phyloP scores from a whole-genome alignment of 2,888 invertebrate species.

The Nasonia oneida region DNA sequence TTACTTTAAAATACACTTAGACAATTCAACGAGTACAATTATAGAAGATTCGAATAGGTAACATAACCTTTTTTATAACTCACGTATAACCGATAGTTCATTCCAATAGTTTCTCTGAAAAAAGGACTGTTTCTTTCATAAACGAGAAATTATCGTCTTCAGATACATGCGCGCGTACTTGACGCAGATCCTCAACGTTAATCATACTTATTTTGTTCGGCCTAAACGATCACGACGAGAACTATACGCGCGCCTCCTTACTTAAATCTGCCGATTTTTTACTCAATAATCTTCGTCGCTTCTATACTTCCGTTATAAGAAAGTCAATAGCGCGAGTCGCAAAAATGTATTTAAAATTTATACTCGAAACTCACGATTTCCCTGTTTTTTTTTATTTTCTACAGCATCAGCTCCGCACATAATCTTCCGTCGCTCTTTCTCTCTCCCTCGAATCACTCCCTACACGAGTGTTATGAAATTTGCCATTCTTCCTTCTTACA shows the following conservation, averaged over 20 bases:
- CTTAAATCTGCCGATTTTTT: slow-evolving; percentile 6
- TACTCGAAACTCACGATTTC: slow-evolving; percentile 40
- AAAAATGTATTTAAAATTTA: slow-evolving; percentile 51
- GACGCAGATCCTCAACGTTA: slow-evolving; percentile 50
- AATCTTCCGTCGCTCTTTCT: slow-evolving; percentile 15
- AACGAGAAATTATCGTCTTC: slow-evolving; percentile 45
- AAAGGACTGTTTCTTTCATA: slow-evolving; percentile 48
- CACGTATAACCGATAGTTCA: slow-evolving; percentile 58
- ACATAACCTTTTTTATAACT: slow-evolving; percentile 56
- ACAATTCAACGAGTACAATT: slow-evolving; percentile 60
- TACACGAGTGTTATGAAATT: slow-evolving; percentile 24
- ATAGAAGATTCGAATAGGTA: slow-evolving; percentile 60
- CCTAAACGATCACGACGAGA: slow-evolving; percentile 30
- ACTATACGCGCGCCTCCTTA: slow-evolving; percentile 31
- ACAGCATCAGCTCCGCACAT: not conserved
- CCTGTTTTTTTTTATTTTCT: slow-evolving; percentile 47
- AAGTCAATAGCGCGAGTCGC: slow-evolving; percentile 47
- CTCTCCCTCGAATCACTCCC: slow-evolving; percentile 4
- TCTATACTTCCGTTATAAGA: slow-evolving; percentile 29
- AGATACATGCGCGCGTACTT: slow-evolving; percentile 45
- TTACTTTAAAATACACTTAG: slow-evolving; percentile 59
- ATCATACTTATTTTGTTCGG: slow-evolving; percentile 14
- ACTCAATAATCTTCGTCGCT: slow-evolving; percentile 40
- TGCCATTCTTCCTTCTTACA: slow-evolving; percentile 19
- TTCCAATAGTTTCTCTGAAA: slow-evolving; percentile 55